Evolutionary conservation across 2,888 invertebrate species (phyloP).

Genomic region (Leptopilina syphax): DNA sequence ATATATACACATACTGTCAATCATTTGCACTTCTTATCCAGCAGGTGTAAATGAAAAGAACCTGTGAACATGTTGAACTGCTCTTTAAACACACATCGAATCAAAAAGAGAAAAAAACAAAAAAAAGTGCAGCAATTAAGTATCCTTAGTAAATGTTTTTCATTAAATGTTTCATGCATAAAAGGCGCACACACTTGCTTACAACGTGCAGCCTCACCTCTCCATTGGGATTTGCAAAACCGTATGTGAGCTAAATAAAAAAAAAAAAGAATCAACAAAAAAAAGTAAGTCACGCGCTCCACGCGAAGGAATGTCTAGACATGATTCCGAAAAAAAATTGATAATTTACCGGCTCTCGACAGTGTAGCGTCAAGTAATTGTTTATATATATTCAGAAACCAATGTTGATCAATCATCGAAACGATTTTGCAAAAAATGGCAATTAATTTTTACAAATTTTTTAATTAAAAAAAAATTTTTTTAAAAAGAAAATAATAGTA

Average conservation of each 20-base stretch:
- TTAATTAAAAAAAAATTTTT: too few species aligned
- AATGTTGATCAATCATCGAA: neutral
- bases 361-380: neutral
- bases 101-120: neutral
- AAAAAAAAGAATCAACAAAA: neutral
- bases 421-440: neutral
- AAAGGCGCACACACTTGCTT: slow-evolving; percentile 29
- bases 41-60: slow-evolving; percentile 40
- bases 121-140: slow-evolving; percentile 34
- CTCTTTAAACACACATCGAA: slow-evolving; percentile 12
- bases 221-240: slow-evolving; percentile 31
- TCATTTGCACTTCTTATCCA: slow-evolving; percentile 32
- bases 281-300: slow-evolving; percentile 32
- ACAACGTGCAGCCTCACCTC: neutral
- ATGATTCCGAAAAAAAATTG: neutral
- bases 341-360: neutral
- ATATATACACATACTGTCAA: slow-evolving; percentile 10
- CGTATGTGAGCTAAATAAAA: neutral
- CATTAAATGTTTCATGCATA: slow-evolving; percentile 38
- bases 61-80: slow-evolving; percentile 24
- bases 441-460: too few species aligned
- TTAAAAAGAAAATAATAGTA: too few species aligned
- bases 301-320: slow-evolving; percentile 38
- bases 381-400: slow-evolving; percentile 1
- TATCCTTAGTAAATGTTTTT: slow-evolving; percentile 30